Evolutionary conservation across 37 sponge, comb jelly and placozoan genomes (phyloP).

Genomic region (Petrosia ficiformis): DNA sequence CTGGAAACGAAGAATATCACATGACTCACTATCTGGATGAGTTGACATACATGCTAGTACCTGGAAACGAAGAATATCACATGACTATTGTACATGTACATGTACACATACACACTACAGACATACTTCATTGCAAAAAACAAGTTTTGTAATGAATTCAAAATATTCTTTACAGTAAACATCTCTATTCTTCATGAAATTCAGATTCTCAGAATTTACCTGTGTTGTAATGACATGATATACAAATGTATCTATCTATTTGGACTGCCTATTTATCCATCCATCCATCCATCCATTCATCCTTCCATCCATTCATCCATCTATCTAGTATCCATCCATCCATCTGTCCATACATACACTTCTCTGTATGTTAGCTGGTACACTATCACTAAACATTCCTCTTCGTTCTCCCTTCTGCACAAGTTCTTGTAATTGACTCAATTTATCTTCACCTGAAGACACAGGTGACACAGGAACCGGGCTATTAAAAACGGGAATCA

Average conservation of each 20-base stretch:
- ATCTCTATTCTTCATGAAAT: constrained; percentile 82
- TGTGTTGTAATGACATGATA: constrained; percentile 5
- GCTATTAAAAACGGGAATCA: background rate
- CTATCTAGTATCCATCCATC: too few species aligned
- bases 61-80: background rate
- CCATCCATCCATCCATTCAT: too few species aligned
- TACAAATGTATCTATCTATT: background rate
- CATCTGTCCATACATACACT: too few species aligned
- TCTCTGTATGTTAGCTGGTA: constrained; percentile 65
- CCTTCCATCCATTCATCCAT: too few species aligned
- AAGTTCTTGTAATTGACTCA: constrained; percentile 59
- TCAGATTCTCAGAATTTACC: constrained; percentile 83
- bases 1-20: constrained; percentile 22
- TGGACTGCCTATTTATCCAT: constrained; percentile 5
- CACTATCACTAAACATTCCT: constrained; percentile 64
- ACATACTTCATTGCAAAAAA: constrained; percentile 55
- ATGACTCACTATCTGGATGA: background rate
- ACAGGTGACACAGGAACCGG: constrained; percentile 35
- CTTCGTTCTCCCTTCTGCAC: constrained; percentile 83
- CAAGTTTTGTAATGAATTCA: constrained; percentile 61
- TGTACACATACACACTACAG: background rate
- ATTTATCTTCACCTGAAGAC: constrained; percentile 25
- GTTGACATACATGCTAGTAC: background rate
- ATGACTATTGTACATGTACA: background rate
- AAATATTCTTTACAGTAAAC: constrained; percentile 86